Conservation (phyloP, 2,113 vertebrate species). For the Urocynchramus pylzowi region DNA sequence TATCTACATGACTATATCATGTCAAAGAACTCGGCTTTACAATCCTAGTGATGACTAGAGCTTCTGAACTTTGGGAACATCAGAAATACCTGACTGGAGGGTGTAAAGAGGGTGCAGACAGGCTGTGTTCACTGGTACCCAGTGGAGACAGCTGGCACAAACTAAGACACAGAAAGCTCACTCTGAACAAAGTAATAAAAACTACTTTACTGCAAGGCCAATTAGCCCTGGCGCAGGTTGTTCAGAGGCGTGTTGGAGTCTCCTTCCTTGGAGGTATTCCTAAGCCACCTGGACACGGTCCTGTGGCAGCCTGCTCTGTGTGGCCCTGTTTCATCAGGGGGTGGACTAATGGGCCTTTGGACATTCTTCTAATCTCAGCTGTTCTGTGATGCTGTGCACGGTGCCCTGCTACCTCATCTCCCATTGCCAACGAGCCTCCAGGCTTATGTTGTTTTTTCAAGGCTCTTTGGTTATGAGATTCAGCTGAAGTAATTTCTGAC, state of each 20-base stretch:
- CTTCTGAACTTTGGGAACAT: background rate
- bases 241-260: background rate
- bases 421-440: accelerated
- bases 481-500: background rate
- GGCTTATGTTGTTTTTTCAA: background rate
- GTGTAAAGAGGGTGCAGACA: background rate
- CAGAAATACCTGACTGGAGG: background rate
- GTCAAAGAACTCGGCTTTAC: background rate
- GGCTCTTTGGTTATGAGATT: background rate
- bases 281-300: background rate
- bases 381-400: background rate
- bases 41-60: background rate
- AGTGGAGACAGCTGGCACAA: background rate
- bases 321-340: background rate
- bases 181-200: background rate
- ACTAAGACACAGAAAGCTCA: background rate
- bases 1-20: background rate
- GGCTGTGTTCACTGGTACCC: background rate
- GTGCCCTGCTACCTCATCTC: background rate
- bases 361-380: background rate
- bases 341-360: background rate
- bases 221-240: background rate
- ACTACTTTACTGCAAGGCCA: background rate
- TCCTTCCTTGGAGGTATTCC: background rate
- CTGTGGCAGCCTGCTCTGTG: background rate